phyloP scores from a whole-genome alignment of 2,113 vertebrate species.

The Lynx canadensis region DNA sequence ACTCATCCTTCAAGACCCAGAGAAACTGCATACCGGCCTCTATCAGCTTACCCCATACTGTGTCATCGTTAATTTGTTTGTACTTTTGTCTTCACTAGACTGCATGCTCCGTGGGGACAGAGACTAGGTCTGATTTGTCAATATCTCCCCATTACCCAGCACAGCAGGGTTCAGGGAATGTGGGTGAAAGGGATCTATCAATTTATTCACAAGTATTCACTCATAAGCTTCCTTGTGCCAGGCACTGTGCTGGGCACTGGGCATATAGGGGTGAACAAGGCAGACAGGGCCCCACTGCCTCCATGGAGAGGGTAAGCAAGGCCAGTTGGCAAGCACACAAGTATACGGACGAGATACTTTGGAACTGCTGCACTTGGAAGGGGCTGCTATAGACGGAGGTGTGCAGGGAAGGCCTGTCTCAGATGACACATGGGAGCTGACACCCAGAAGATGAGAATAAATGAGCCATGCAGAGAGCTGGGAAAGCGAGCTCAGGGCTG shows the following conservation, averaged over 20 bases:
- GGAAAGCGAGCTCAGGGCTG: background rate
- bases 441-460: background rate
- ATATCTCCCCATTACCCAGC: background rate
- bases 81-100: background rate
- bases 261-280: background rate
- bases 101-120: background rate
- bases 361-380: background rate
- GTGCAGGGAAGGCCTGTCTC: background rate
- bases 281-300: background rate
- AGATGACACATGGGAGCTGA: background rate
- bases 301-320: background rate
- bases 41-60: background rate
- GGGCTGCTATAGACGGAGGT: background rate
- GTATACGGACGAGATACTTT: background rate
- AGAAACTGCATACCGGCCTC: background rate
- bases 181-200: background rate
- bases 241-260: background rate
- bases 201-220: background rate
- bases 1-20: background rate
- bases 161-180: background rate
- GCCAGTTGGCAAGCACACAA: background rate
- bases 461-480: background rate
- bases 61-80: constrained; percentile 19
- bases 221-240: background rate
- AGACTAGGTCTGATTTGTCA: background rate